Base-by-base conservation (phyloP, 1,140 invertebrate genomes). In the Ips typographus region DNA sequence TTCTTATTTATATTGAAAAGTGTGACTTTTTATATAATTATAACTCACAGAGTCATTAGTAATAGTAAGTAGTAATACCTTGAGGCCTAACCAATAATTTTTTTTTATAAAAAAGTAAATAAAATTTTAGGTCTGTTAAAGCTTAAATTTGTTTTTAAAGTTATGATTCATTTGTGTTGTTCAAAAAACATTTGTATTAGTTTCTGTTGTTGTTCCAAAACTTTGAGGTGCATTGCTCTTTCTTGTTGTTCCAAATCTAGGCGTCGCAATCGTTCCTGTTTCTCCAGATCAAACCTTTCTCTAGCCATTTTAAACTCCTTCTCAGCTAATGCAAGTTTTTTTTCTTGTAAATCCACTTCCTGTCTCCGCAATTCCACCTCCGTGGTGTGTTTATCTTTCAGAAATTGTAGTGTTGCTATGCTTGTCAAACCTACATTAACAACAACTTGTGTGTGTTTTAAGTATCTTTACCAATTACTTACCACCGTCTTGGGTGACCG, bases 141-240 rank as follows among this genome's bases (percentile, higher is more conserved):
- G 22, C 22, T 22, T 22, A 22, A 22, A 22, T 22, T 22, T 22
- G 22, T 22, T 22, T 22, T 22, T 22, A 22, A 22, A 22, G 22
- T 22, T 22, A 22, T 22, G 22, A 22, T 22, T 22, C 22, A 22
- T 22, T 57, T 62, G 49, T 67, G 57, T 44, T 70, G 68, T 49
- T 70, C 68, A 57, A 70, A 62, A 57, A 70, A 68, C 67, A 62
- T 64, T 40, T 55, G 43, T 41, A 65, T 59, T 57, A 71, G 52
- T 59, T 68, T 73, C 40, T 75, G 47, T 42, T 68, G 63, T 56
- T 64, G 57, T 44, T 73, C 53, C 56, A 71, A 63, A 47, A 73
- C 56, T 39, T 64, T 71, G 36, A 72, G 37, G 38, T 73, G 67
- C 64, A 56, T 65, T 43, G 57, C 22, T 59, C 68, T 44, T 42